Base-by-base conservation (phyloP, 2,797 vertebrate genomes). In the Buphagus erythrorhynchus region DNA sequence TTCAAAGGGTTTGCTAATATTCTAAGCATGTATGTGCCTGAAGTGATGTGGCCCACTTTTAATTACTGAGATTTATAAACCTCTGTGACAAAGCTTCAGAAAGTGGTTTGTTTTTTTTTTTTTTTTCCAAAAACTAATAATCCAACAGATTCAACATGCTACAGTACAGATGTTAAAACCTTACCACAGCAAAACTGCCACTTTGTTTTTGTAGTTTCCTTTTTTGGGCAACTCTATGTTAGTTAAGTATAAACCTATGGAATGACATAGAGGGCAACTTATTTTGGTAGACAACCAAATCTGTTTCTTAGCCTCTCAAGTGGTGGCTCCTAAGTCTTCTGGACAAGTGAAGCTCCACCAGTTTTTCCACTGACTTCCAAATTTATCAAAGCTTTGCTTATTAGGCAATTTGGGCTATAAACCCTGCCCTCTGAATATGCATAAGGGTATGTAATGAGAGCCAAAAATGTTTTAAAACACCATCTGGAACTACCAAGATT, bases 1-100 rank as follows among this genome's bases (percentile, higher is more conserved):
- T 93, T 81, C 57, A 49, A 72, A 92, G 17, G 22, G 52, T 72
- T 62, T 81, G 49, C 62, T 88, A 93, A 35, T 38, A 76, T 90
- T 91, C 63, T 84, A 67, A 59, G 51, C 8, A 43, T 43, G 20
- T 16, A 35, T 42, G 13, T 73, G 5, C 9, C 69, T n/a, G 6
- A 38, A 90, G 24, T 66, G 48, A 86, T 33, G 25, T 36, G 16
- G 35, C 24, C 16, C 13, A 42, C 61, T 93, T 94, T 55, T 20
- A 67, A 81, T 88, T 63, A 90, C n/a, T 10, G 35, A 73, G 24
- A 67, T 85, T 48, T 58, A 35, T 52, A 94, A 61, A 92, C 45
- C 46, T 68, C 38, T 43, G 33, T 59, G 28, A 76, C 51, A 48
- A 84, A 88, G 17, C 51, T 68, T 43, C 3, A 74, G 18, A 19